Percentiles rank a stretch among this genome's conserved stretches.
These are phyloP conservation scores for Suncus etruscus DNA, from an alignment of 2,113 vertebrate species.

Conservation along the genomic window DNA sequence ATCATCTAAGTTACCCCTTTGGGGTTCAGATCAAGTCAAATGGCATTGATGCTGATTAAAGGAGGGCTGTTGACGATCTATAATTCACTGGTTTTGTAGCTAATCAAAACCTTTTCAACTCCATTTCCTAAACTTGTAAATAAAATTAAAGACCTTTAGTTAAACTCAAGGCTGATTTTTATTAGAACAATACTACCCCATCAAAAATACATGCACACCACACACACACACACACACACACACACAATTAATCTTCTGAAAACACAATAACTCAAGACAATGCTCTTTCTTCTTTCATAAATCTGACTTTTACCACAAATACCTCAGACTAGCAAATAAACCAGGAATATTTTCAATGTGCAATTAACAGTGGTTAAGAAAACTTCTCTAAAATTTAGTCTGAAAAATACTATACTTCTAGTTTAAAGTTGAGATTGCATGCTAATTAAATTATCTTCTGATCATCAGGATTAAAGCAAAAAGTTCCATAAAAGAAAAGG, in stretches of 20 bases:
- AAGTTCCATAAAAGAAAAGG: constrained; percentile 14
- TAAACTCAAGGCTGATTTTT: constrained; percentile 12
- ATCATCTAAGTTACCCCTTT: not conserved
- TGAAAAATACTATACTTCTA: constrained; percentile 39
- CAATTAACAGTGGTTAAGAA: constrained; percentile 39
- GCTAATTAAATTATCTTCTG: constrained; percentile 52
- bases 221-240: not conserved
- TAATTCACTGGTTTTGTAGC: constrained; percentile 33
- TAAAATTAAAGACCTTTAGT: not conserved
- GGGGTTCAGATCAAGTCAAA: not conserved
- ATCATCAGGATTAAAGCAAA: constrained; percentile 61
- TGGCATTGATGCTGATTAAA: constrained; percentile 45
- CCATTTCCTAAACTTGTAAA: constrained; percentile 50
- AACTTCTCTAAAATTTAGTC: constrained; percentile 46
- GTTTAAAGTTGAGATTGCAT: constrained; percentile 32
- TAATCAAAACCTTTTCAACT: constrained; percentile 39
- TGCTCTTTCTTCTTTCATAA: constrained; percentile 22
- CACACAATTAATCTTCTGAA: not conserved
- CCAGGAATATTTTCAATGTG: constrained; percentile 42
- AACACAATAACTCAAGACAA: not conserved
- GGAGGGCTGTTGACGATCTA: not conserved
- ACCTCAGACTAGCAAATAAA: constrained; percentile 14
- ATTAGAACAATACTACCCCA: not conserved
- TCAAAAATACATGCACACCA: not conserved
- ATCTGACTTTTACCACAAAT: constrained; percentile 7